Percentiles rank a stretch among this genome's conserved stretches.
Evolutionary conservation across 23 tunicate genomes (phyloP).

Genomic region (Diplosoma virens): DNA sequence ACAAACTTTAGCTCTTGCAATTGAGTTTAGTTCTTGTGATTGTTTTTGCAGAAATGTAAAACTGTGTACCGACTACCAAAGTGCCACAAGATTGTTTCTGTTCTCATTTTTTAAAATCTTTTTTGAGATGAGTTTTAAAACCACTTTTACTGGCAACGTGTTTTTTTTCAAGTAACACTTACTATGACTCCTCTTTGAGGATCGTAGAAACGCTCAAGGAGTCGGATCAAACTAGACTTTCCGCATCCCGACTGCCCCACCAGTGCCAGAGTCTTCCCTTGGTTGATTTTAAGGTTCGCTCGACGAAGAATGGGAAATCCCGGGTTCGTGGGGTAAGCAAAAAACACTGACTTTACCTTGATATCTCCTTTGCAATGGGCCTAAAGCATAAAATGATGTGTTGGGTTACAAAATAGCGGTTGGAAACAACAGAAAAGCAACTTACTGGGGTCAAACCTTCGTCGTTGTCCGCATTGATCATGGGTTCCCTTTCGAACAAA

Average conservation of each 20-base stretch:
- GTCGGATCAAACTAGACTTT: slow-evolving; percentile 43
- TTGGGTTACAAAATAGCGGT: too few relatives aligned
- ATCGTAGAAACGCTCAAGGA: slow-evolving; percentile 57
- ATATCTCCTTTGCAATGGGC: slow-evolving; percentile 44
- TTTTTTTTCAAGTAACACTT: too few relatives aligned
- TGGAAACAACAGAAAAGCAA: background rate
- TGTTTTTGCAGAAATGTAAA: too few relatives aligned
- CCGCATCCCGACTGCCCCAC: slow-evolving; percentile 76
- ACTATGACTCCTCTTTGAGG: slow-evolving; percentile 33
- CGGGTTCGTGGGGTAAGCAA: slow-evolving; percentile 52
- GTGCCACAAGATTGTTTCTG: too few relatives aligned
- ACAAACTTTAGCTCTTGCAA: too few relatives aligned
- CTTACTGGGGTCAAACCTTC: slow-evolving; percentile 23
- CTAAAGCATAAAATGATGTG: too few relatives aligned
- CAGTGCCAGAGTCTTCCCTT: slow-evolving; percentile 47
- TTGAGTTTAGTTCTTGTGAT: too few relatives aligned
- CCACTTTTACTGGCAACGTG: too few relatives aligned
- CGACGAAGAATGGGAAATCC: slow-evolving; percentile 36
- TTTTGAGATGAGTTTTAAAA: too few relatives aligned
- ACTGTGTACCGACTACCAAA: too few relatives aligned
- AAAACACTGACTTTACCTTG: slow-evolving; percentile 23
- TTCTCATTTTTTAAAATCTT: too few relatives aligned
- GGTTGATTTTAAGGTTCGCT: slow-evolving; percentile 4
- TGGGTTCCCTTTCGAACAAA: background rate
- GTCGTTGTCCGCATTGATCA: background rate